Conservation (phyloP, 2,113 vertebrate genomes). For the Caranx ignobilis region DNA sequence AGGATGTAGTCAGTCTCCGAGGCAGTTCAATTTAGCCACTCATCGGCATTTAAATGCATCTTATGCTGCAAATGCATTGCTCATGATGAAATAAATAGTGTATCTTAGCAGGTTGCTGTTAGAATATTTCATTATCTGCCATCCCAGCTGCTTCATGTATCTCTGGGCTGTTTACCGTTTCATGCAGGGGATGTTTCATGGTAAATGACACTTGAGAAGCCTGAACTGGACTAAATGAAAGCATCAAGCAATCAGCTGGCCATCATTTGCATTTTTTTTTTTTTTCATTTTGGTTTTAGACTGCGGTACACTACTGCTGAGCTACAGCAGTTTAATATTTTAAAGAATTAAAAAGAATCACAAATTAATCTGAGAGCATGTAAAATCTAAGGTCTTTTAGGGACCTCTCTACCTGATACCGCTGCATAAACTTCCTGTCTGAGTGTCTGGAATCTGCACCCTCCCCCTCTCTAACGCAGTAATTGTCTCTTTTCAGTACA, state of each 20-base stretch:
- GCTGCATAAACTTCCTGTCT: conserved; percentile 18
- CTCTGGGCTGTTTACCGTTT: conserved; percentile 39
- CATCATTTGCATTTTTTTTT: conserved; percentile 1
- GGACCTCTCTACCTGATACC: not conserved
- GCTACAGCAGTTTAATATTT: conserved; percentile 16
- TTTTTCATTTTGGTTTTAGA: not conserved
- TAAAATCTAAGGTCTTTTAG: not conserved
- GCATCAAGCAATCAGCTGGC: not conserved
- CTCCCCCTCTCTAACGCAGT: conserved; percentile 36
- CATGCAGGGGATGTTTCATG: conserved; percentile 13
- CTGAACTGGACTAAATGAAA: conserved; percentile 25
- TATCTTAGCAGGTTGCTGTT: conserved; percentile 12
- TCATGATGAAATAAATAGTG: conserved; percentile 41
- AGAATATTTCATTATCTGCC: conserved; percentile 11
- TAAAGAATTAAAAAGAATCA: conserved; percentile 1
- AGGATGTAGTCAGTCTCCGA: not conserved
- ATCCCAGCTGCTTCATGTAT: conserved; percentile 20
- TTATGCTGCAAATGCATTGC: not conserved
- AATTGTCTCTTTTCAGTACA: conserved; percentile 52
- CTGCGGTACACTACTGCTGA: not conserved
- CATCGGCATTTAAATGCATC: not conserved
- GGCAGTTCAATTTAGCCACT: conserved; percentile 26
- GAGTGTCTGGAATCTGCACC: conserved; percentile 7
- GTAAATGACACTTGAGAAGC: conserved; percentile 28
- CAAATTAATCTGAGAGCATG: not conserved